Base-by-base conservation (phyloP, 1,140 invertebrate species). In the Mamestra configurata region DNA sequence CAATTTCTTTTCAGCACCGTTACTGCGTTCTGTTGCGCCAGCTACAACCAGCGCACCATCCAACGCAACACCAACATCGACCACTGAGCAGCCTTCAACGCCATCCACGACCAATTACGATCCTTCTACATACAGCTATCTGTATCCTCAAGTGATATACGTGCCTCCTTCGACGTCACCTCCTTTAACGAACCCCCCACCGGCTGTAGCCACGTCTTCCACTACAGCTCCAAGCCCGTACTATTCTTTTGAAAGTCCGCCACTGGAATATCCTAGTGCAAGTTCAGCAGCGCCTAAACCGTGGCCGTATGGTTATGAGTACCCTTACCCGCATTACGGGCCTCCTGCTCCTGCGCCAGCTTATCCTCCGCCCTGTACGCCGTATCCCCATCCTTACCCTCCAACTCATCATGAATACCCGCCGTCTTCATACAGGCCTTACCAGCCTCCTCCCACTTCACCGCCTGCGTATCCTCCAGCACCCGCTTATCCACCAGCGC, bases 91-190 rank as follows among this genome's bases (percentile, higher is more conserved):
- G 20, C 40, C 57, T 7, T 20, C 64, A 64, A 57, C 73, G 46
- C 22, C 66, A 18, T 76, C 78, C 46, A 73, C 77, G 46, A 24
- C 66, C 10, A 78, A 79, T 0, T 87, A 85, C 75, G 90, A 92
- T 24, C 64, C 82, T 0, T n/a, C 85, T 1, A 83, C 79, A 27
- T 88, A 90, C 46, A 55, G 20, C 37, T 86, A 70, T 7, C 84
- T 51, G 13, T 55, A 75, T 22, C 72, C 79, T 1, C 90, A 88
- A 77, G 71, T 91, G 13, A 77, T 92, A 31, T 92, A 88, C 61
- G 79, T 89, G 7, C 68, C 88, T 1, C 79, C 84, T 59, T 59
- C 84, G 11, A 73, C 43, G 0, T 59, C 35, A 0, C 55, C 86
- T 20, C 75, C 82, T 18, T 61, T 83, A 51, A 18, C 84, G 7